Percentiles rank a stretch among this genome's conserved stretches.
These are phyloP conservation scores for Monoplex corrugatus DNA, from an alignment of 2,888 invertebrate species.

Conservation along the genomic window DNA sequence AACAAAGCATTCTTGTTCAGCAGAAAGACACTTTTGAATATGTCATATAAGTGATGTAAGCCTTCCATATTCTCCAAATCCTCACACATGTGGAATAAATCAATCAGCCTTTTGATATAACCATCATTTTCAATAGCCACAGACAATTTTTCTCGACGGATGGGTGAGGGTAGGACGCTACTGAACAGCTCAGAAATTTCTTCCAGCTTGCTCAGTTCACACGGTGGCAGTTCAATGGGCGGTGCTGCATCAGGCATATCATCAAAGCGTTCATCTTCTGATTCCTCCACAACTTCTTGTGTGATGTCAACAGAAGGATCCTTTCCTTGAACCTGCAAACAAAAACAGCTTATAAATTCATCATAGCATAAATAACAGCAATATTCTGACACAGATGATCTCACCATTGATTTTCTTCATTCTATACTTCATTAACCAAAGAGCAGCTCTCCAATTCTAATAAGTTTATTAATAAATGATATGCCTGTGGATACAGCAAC, in stretches of 20 bases:
- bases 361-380: too few relatives aligned
- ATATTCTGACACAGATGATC: too few relatives aligned
- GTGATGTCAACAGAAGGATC: slow-evolving; percentile 99
- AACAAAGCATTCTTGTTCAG: slow-evolving; percentile 98
- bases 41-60: slow-evolving; percentile 96
- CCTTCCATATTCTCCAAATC: slow-evolving; percentile 95
- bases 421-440: too few relatives aligned
- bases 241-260: slow-evolving; percentile 97
- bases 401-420: too few relatives aligned
- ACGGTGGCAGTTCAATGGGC: slow-evolving; percentile 96
- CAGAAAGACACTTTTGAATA: slow-evolving; percentile 99
- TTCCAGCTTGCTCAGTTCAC: slow-evolving; percentile 95
- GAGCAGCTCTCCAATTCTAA: too few relatives aligned
- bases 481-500: too few relatives aligned
- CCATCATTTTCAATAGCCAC: slow-evolving; percentile 95
- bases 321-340: slow-evolving; percentile 94
- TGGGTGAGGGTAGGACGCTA: slow-evolving; percentile 88
- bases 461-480: too few relatives aligned
- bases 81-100: slow-evolving; percentile 98
- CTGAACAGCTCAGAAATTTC: slow-evolving; percentile 91
- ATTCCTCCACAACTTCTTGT: slow-evolving; percentile 84
- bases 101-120: slow-evolving; percentile 96
- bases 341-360: too few relatives aligned
- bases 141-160: slow-evolving; percentile 96
- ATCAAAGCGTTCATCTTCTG: slow-evolving; percentile 94